phyloP scores from a whole-genome alignment of 2,113 vertebrate species.

The Pseudorhombus dupliciocellatus region DNA sequence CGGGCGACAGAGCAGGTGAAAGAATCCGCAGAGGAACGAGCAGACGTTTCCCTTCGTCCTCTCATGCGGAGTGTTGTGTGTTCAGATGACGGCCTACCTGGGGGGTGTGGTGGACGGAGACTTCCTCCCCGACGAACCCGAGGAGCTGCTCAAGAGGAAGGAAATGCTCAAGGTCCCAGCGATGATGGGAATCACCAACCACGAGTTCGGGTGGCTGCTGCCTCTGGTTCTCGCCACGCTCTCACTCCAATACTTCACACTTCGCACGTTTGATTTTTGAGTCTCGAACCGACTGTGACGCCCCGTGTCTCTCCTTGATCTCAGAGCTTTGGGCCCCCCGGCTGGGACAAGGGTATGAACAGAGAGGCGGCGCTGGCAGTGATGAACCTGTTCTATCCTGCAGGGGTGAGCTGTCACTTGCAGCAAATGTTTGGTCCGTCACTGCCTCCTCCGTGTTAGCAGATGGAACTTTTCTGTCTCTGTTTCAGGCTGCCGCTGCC shows the following conservation, averaged over 20 bases:
- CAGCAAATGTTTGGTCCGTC: no score
- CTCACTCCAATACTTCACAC: neutral
- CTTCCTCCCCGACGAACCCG: constrained; percentile 77
- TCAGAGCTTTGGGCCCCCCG: constrained; percentile 68
- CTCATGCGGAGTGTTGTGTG: neutral
- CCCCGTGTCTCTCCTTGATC: constrained; percentile 9
- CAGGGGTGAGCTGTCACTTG: constrained; percentile 62
- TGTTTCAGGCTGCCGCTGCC: constrained; percentile 46
- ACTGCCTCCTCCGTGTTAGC: no score
- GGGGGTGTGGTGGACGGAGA: constrained; percentile 76
- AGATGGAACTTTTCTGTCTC: neutral
- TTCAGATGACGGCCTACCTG: constrained; percentile 64
- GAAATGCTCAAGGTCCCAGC: constrained; percentile 80
- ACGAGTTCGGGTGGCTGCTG: constrained; percentile 85
- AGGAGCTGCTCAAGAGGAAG: constrained; percentile 74
- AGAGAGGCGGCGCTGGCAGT: constrained; percentile 53
- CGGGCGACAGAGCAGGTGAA: constrained; percentile 59
- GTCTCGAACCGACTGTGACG: no score
- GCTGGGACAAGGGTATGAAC: constrained; percentile 79
- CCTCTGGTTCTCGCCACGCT: constrained; percentile 49
- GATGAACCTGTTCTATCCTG: constrained; percentile 62
- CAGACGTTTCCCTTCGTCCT: neutral
- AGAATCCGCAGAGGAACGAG: neutral
- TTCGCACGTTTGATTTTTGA: neutral
- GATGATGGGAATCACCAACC: constrained; percentile 82